These are phyloP conservation scores for Allophyes oxyacanthae DNA, from an alignment of 2,888 invertebrate species.

Conservation along the genomic window DNA sequence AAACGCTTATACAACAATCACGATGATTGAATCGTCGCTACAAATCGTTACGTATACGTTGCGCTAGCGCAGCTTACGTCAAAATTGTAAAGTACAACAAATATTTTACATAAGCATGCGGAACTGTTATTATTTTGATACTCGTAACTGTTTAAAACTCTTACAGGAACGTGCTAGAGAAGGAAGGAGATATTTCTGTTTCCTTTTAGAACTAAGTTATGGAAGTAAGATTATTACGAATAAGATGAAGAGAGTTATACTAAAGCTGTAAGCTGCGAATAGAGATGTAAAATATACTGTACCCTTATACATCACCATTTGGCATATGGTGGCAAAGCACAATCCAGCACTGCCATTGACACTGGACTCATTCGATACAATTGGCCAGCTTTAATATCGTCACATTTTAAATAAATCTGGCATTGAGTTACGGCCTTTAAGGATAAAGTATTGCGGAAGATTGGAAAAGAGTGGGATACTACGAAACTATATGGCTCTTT, in stretches of 20 bases:
- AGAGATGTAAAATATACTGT: no score
- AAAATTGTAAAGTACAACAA: slow-evolving; percentile 53
- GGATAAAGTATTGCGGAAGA: no score
- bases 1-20: slow-evolving; percentile 43
- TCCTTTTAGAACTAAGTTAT: slow-evolving; percentile 22
- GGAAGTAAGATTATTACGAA: slow-evolving; percentile 4
- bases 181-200: slow-evolving; percentile 37
- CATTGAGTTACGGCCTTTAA: slow-evolving; percentile 10
- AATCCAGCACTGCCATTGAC: no score
- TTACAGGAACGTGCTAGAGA: slow-evolving; percentile 33
- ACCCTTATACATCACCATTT: no score
- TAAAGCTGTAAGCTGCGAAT: no score
- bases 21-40: slow-evolving; percentile 46
- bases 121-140: slow-evolving; percentile 53
- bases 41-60: slow-evolving; percentile 47
- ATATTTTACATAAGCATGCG: slow-evolving; percentile 57
- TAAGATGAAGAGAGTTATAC: no score
- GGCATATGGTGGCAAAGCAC: no score
- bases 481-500: no score
- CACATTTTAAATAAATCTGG: no score
- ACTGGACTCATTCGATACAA: no score
- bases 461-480: no score
- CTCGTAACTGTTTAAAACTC: slow-evolving; percentile 43
- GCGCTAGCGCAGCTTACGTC: slow-evolving; percentile 55
- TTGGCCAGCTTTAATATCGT: no score